Percentiles rank a stretch among this genome's conserved stretches.
Conservation (phyloP, 2,888 invertebrate species). For the Orthonevra nobilis region DNA sequence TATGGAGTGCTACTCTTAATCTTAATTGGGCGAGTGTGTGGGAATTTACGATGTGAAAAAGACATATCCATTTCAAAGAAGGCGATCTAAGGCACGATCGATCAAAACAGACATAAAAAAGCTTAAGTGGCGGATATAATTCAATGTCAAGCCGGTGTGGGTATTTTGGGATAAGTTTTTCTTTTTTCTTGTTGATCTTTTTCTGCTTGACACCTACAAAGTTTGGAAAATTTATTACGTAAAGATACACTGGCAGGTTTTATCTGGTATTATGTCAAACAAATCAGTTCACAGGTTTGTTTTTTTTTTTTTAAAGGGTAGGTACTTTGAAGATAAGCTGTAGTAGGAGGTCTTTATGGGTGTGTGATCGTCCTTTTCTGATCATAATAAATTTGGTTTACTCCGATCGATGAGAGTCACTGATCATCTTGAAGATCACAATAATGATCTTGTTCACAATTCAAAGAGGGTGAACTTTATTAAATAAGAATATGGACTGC, state of each 20-base stretch:
- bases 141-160: conserved; percentile 27
- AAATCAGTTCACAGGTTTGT: not conserved
- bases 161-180: not conserved
- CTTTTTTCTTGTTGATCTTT: no score
- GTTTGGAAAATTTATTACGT: not conserved
- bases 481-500: no score
- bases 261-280: not conserved
- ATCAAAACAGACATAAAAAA: conserved; percentile 48
- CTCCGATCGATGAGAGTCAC: no score
- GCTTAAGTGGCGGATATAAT: conserved; percentile 13
- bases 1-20: conserved; percentile 10
- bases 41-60: conserved; percentile 37
- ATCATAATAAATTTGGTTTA: no score
- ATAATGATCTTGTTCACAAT: no score
- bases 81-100: not conserved
- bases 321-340: no score
- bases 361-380: no score
- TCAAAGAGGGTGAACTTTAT: no score
- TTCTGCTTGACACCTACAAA: conserved; percentile 1
- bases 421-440: no score
- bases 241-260: not conserved
- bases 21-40: conserved; percentile 44
- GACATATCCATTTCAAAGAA: conserved; percentile 9
- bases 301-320: no score
- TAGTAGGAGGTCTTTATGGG: no score